Evolutionary conservation across 2,113 vertebrate species (phyloP).

Genomic region (Grallaria varia): DNA sequence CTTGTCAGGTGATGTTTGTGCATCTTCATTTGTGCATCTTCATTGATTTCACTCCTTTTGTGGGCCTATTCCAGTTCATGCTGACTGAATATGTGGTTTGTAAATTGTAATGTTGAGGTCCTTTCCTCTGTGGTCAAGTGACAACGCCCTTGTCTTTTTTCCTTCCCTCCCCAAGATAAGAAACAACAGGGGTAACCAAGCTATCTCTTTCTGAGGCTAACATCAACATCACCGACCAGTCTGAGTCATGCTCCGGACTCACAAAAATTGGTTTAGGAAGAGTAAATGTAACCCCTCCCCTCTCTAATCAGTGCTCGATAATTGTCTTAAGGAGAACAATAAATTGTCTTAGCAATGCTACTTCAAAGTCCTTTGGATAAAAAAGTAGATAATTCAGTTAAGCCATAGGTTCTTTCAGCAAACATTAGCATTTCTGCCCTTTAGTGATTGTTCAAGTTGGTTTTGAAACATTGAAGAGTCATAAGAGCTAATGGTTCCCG

Average conservation of each 20-base stretch:
- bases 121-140: background rate
- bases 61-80: background rate
- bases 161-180: background rate
- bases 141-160: background rate
- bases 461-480: slow-evolving; percentile 56
- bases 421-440: slow-evolving; percentile 7
- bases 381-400: slow-evolving; percentile 53
- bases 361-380: slow-evolving; percentile 58
- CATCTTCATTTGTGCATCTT: too few relatives aligned
- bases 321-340: slow-evolving; percentile 5
- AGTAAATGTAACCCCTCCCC: background rate
- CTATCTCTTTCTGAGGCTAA: background rate
- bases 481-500: slow-evolving; percentile 41
- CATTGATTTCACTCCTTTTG: background rate
- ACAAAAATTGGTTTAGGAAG: background rate
- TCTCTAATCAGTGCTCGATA: background rate
- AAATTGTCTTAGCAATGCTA: slow-evolving; percentile 5
- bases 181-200: background rate
- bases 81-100: background rate
- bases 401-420: background rate
- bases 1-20: background rate
- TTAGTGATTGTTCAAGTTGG: slow-evolving; percentile 25
- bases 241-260: slow-evolving; percentile 27
- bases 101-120: background rate
- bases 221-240: background rate